Conservation (phyloP, 2,113 vertebrate genomes). For the Brachyhypopomus gauderio region DNA sequence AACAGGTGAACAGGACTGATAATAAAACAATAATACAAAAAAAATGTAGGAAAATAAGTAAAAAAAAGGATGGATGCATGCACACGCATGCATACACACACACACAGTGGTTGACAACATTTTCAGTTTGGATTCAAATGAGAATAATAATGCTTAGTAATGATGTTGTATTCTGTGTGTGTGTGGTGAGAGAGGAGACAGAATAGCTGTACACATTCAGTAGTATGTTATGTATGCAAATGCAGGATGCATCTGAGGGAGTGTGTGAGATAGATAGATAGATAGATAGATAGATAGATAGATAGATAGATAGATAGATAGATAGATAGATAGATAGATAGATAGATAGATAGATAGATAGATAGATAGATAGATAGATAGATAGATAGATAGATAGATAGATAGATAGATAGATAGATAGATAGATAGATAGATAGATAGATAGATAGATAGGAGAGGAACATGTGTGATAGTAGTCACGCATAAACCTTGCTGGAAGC, state of each 20-base stretch:
- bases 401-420: background rate
- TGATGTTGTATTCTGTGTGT: background rate
- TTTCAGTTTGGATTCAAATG: no score
- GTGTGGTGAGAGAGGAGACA: background rate
- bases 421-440: background rate
- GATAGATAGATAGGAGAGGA: background rate
- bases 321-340: no score
- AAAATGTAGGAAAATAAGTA: no score
- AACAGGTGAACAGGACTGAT: background rate
- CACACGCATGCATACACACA: background rate
- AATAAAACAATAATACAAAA: no score
- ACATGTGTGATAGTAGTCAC: conserved; percentile 57
- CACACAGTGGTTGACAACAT: no score
- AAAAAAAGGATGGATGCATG: background rate
- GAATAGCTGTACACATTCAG: background rate
- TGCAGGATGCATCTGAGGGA: conserved; percentile 20
- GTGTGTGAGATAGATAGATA: background rate
- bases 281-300: no score
- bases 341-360: no score
- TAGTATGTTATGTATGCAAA: background rate
- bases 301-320: no score
- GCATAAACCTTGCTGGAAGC: conserved; percentile 62
- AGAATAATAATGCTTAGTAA: background rate
- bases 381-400: background rate
- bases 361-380: background rate